Conservation (phyloP, 2,888 invertebrate genomes). For the Pristionchus maxplancki region DNA sequence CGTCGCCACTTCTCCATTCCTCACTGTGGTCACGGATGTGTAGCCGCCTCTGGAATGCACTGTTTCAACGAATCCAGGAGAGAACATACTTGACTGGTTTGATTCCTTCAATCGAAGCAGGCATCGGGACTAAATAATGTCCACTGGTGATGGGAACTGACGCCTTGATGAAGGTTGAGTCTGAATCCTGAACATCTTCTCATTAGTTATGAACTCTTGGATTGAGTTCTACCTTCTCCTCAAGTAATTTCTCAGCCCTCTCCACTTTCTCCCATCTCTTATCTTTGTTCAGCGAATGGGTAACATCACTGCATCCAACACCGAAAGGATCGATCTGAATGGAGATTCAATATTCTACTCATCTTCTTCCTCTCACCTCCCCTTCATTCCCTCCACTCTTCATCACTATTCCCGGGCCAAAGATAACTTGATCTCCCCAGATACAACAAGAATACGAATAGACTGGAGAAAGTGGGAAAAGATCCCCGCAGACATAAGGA, state of each 20-base stretch:
- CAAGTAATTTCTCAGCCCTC: not conserved
- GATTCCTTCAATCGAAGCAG: not conserved
- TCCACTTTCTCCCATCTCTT: constrained; percentile 39
- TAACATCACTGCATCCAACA: constrained; percentile 10
- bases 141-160: not conserved
- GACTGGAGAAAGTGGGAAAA: no score
- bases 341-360: not conserved
- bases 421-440: not conserved
- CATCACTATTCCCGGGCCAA: not conserved
- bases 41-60: not conserved
- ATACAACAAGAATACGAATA: no score
- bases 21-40: not conserved
- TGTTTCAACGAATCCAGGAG: not conserved
- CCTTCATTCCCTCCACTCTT: not conserved
- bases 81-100: not conserved
- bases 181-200: not conserved
- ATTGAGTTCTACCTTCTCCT: not conserved
- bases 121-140: not conserved
- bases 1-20: constrained; percentile 28
- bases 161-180: constrained; percentile 22
- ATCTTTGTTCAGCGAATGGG: constrained; percentile 27
- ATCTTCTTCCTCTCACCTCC: not conserved
- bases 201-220: not conserved
- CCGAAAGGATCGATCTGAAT: constrained; percentile 13
- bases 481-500: no score